These are phyloP conservation scores for Rhynchotus rufescens DNA, from an alignment of 2,797 vertebrate genomes.

Conservation along the genomic window DNA sequence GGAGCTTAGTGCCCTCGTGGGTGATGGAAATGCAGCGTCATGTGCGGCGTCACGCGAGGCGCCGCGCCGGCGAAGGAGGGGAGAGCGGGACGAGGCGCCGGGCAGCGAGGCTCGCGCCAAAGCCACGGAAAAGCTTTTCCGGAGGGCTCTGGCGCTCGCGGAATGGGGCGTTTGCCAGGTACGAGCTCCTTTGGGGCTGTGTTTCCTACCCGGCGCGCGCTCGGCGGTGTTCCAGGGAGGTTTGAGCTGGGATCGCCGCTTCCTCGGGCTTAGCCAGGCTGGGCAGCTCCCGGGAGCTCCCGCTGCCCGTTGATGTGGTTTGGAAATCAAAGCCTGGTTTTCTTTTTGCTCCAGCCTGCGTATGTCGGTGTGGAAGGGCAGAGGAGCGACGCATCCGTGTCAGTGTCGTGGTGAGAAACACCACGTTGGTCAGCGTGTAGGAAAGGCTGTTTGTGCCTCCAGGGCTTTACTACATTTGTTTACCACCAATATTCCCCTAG, in stretches of 20 bases:
- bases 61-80: neutral
- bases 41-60: fast-evolving
- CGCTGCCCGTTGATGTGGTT: neutral
- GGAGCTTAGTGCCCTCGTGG: neutral
- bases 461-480: neutral
- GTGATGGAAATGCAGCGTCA: neutral
- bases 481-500: neutral
- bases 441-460: neutral
- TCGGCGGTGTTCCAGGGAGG: neutral
- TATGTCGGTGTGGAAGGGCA: neutral
- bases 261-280: neutral
- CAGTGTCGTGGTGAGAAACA: neutral
- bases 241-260: neutral
- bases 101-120: neutral
- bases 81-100: too few relatives aligned
- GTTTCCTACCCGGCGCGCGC: neutral
- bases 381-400: neutral
- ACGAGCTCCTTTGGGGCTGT: fast-evolving
- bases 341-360: neutral
- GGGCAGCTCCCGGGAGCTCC: neutral
- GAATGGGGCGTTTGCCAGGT: neutral
- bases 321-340: constrained; percentile 26
- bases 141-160: neutral
- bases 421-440: neutral
- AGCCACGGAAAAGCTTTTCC: neutral